Evolutionary conservation across 2,888 invertebrate genomes (phyloP).

Genomic region (Pelosia muscerda): DNA sequence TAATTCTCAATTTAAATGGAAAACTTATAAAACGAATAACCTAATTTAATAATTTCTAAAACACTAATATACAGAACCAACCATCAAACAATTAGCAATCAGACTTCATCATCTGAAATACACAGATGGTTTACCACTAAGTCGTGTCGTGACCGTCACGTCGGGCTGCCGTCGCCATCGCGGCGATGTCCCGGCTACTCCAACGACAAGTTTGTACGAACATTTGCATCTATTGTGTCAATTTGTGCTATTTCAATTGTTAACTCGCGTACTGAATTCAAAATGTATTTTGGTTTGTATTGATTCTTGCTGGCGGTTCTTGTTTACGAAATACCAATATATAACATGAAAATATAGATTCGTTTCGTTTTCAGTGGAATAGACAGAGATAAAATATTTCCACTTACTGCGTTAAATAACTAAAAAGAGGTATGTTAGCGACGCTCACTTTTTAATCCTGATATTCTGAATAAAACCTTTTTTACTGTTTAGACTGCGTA

Average conservation of each 20-base stretch:
- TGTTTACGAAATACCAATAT: neutral
- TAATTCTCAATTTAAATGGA: no score
- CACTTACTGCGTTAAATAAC: no score
- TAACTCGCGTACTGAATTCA: slow-evolving; percentile 13
- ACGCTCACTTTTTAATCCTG: no score
- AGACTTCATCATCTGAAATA: neutral
- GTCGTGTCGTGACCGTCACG: slow-evolving; percentile 1
- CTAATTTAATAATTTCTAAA: neutral
- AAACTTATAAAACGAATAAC: neutral
- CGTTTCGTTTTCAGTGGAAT: no score
- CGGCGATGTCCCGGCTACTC: slow-evolving; percentile 11
- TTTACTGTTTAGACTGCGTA: no score
- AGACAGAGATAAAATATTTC: no score
- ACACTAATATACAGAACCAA: neutral
- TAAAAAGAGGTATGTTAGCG: no score
- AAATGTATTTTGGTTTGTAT: slow-evolving; percentile 11
- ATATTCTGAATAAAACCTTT: no score
- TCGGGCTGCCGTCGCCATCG: neutral
- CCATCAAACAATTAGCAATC: slow-evolving; percentile 4
- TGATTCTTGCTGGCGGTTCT: slow-evolving; percentile 4
- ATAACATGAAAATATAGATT: no score
- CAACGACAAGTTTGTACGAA: slow-evolving; percentile 20
- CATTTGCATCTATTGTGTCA: slow-evolving; percentile 25
- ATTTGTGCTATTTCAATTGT: slow-evolving; percentile 20
- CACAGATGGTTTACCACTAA: neutral